Evolutionary conservation across 2,888 invertebrate species (phyloP).

Genomic region (Kryphioiulus occultus): DNA sequence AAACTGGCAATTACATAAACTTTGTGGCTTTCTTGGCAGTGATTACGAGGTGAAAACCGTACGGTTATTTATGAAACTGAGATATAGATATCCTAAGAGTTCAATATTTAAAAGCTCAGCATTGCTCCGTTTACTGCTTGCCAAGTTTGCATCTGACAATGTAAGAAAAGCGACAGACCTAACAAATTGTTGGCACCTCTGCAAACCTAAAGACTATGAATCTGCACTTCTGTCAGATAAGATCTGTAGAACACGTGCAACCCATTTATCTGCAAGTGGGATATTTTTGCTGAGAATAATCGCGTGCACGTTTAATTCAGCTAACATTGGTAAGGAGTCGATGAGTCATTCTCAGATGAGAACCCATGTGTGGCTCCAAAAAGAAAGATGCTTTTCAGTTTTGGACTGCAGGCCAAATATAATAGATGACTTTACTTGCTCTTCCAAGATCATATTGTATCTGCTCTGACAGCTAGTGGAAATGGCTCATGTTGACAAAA

Average conservation of each 20-base stretch:
- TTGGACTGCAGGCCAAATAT: neutral
- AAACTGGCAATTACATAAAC: neutral
- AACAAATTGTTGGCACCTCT: neutral
- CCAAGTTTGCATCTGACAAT: neutral
- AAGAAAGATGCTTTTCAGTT: too few relatives aligned
- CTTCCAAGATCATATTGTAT: too few relatives aligned
- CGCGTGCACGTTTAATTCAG: neutral
- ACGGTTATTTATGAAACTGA: neutral
- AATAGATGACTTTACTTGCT: too few relatives aligned
- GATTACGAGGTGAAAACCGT: neutral
- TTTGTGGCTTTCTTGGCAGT: neutral
- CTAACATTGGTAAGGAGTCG: too few relatives aligned
- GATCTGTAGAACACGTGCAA: neutral
- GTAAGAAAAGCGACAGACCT: neutral
- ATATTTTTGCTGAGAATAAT: neutral
- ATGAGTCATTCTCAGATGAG: too few relatives aligned
- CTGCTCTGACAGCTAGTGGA: too few relatives aligned
- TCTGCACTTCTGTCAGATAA: neutral
- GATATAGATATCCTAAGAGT: neutral
- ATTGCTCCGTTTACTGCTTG: neutral
- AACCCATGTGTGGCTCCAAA: too few relatives aligned
- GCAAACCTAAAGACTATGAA: neutral
- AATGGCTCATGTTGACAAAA: too few relatives aligned
- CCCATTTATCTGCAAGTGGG: neutral
- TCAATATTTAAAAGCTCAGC: neutral